phyloP scores from a whole-genome alignment of 2,113 vertebrate species.

The Bos taurus region DNA sequence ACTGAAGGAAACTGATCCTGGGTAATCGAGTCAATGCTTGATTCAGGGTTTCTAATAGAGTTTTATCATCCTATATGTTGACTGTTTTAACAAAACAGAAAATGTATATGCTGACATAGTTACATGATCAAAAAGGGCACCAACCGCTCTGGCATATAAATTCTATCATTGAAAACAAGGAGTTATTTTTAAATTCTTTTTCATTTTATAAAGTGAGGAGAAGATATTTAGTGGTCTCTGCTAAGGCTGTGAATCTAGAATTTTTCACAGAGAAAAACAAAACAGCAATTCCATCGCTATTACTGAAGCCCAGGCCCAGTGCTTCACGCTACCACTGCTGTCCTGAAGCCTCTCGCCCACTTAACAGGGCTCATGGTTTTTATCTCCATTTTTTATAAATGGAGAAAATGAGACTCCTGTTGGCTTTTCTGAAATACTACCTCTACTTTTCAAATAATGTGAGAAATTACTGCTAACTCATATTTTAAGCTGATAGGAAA shows the following conservation, averaged over 20 bases:
- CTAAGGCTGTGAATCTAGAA: not conserved
- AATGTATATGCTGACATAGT: not conserved
- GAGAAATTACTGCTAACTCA: not conserved
- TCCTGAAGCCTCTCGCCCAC: rapidly evolving
- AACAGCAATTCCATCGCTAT: not conserved
- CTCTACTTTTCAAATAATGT: not conserved
- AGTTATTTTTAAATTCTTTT: not conserved
- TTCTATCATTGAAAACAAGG: not conserved
- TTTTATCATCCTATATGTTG: not conserved
- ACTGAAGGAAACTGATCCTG: not conserved
- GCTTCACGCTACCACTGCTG: rapidly evolving
- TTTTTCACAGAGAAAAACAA: not conserved
- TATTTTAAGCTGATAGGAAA: not conserved
- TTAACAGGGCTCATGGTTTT: not conserved
- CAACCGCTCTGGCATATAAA: not conserved
- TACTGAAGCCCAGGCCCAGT: not conserved
- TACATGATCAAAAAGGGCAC: not conserved
- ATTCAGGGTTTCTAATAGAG: not conserved
- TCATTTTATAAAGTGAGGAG: not conserved
- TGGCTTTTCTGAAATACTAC: not conserved
- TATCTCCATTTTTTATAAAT: not conserved
- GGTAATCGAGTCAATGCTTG: not conserved
- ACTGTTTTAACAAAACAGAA: not conserved
- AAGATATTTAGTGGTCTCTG: not conserved
- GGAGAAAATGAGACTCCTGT: not conserved